phyloP scores from a whole-genome alignment of 2,888 invertebrate species.

The Agriopis aurantiaria region DNA sequence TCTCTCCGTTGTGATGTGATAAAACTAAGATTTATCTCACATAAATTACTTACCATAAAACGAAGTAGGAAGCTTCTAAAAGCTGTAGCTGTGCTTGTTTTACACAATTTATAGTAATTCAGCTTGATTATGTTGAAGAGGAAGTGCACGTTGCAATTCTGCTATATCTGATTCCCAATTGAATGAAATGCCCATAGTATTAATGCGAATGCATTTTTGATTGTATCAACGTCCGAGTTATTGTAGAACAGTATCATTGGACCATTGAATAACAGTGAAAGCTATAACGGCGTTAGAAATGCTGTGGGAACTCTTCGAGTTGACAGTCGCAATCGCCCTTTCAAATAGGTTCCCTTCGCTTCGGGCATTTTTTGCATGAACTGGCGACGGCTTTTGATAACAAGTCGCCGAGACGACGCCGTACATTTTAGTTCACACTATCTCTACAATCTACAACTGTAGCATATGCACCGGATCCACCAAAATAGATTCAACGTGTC shows the following conservation, averaged over 20 bases:
- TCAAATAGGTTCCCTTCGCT: conserved; percentile 39
- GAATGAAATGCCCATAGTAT: conserved; percentile 26
- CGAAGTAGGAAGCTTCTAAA: not conserved
- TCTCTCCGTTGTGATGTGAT: conserved; percentile 17
- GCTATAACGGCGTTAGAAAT: conserved; percentile 39
- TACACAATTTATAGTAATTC: not conserved
- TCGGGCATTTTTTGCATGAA: conserved; percentile 40
- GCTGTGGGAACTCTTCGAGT: conserved; percentile 48
- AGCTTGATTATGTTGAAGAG: conserved; percentile 5
- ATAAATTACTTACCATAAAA: conserved; percentile 2
- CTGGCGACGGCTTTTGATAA: conserved; percentile 40
- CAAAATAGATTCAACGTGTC: conserved; percentile 43
- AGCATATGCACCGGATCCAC: conserved; percentile 33
- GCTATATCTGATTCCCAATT: conserved; percentile 23
- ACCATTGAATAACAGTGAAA: conserved; percentile 48
- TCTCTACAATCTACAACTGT: conserved; percentile 18
- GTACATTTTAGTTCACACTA: conserved; percentile 20
- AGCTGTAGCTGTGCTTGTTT: not conserved
- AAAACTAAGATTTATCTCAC: conserved; percentile 12
- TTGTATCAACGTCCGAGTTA: conserved; percentile 27
- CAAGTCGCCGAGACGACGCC: conserved; percentile 45
- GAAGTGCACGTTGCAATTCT: conserved; percentile 21
- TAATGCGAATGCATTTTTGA: conserved; percentile 25
- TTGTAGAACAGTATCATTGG: conserved; percentile 27
- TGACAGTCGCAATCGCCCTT: conserved; percentile 45